Conservation (phyloP, 2,888 invertebrate species). For the Erpobdella octoculata region DNA sequence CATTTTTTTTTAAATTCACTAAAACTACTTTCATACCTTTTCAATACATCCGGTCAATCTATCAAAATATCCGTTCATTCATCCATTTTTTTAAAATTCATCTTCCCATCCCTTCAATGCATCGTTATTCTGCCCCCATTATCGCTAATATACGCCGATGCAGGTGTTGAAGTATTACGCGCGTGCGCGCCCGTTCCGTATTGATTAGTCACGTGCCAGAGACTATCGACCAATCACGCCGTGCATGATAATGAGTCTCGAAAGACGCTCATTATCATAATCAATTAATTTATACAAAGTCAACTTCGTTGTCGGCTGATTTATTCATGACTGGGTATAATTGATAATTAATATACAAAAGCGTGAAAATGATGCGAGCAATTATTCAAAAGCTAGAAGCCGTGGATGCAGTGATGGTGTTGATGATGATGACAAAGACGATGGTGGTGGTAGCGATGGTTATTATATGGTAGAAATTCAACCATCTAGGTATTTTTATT, state of each 20-base stretch:
- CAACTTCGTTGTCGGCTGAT: neutral
- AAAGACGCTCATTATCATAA: too few species aligned
- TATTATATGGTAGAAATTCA: too few species aligned
- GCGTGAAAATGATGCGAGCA: neutral
- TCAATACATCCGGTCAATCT: neutral
- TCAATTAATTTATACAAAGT: too few species aligned
- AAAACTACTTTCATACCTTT: too few species aligned
- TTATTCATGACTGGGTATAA: neutral
- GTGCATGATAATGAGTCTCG: neutral
- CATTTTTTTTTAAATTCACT: too few species aligned
- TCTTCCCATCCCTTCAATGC: neutral
- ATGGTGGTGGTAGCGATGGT: neutral
- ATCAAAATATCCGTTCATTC: neutral
- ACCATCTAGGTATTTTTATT: too few species aligned
- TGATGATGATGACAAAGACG: neutral
- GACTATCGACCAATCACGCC: neutral
- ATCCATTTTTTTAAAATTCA: neutral
- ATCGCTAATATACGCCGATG: neutral
- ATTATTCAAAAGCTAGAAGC: neutral
- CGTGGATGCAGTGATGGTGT: neutral
- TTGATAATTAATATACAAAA: neutral
- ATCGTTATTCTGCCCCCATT: neutral
- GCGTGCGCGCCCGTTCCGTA: neutral
- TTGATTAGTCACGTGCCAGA: constrained; percentile 9
- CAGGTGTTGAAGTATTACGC: constrained; percentile 10